Evolutionary conservation across 2,113 vertebrate species (phyloP), one percentile per base, ranked within the genome.

Genomic region (Carassius auratus): DNA sequence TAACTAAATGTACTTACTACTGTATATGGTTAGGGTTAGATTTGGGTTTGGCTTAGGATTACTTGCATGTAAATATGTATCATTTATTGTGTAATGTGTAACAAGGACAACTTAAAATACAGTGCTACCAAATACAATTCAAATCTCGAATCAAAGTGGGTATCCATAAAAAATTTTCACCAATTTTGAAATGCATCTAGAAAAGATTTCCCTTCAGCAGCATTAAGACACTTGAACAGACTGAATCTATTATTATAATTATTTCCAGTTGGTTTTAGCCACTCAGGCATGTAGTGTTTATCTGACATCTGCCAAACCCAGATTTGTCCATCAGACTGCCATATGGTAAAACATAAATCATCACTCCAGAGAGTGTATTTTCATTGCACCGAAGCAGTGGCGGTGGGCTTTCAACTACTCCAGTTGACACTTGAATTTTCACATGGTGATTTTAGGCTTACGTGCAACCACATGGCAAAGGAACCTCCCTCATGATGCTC

Each of bases 321-420:
- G 79, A 81, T 68, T 50, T 3, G 17, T 81, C 62, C 17, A 26
- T 81, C 79, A 68, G 79, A 81, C 42, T 33, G 62, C 79, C 26
- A 50, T 66, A 81, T 68, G 79, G 79, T 68, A 68, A 81, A 81
- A 50, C 62, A 69, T 81, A 81, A 81, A 81, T 81, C 79, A 81
- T 81, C 42, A 52, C 42, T 81, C 79, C 45, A 81, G 42, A 66
- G 38, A 50, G 61, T 30, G 38, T 6, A 36, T 68, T 81, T 48
- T 52, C 45, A 12, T 23, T 33, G 79, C 17, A 33, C 42, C 4
- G 4, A 8, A 52, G 10, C 62, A 81, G 48, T 7, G 45, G 62
- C 17, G 3, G 42, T 81, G 26, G 19, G 62, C 23, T 68, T 81
- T 64, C 68, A 30, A 64, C 13, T 14, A 33, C 79, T 52, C 19